Percentiles rank a stretch among this genome's conserved stretches.
These are phyloP conservation scores for Listrodromus nycthemerus DNA, from an alignment of 2,888 invertebrate genomes.

Conservation along the genomic window DNA sequence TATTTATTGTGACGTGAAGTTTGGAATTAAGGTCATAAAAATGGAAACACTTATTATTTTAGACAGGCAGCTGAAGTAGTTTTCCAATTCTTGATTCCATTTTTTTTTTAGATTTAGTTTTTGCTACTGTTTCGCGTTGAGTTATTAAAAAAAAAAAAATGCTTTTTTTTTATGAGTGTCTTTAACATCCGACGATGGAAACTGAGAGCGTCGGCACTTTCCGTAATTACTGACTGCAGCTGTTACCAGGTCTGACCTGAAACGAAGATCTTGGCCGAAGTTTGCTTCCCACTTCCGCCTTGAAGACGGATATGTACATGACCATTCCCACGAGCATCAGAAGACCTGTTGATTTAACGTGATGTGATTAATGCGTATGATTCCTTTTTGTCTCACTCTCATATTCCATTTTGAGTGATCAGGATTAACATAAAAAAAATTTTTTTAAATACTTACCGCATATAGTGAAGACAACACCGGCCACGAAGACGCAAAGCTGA, in stretches of 20 bases:
- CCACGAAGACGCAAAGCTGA: constrained; percentile 92
- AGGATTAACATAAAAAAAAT: neutral
- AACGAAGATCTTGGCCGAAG: constrained; percentile 92
- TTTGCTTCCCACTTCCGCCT: constrained; percentile 95
- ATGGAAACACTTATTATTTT: too few species aligned
- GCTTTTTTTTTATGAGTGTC: neutral
- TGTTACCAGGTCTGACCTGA: constrained; percentile 78
- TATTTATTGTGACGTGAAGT: too few species aligned
- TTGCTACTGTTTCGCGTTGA: too few species aligned
- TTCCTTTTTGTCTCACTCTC: constrained; percentile 24
- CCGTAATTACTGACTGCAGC: neutral
- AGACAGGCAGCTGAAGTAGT: too few species aligned
- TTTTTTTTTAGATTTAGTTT: too few species aligned
- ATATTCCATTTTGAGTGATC: neutral
- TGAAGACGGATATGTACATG: constrained; percentile 96
- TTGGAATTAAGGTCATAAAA: too few species aligned
- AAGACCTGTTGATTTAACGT: constrained; percentile 88
- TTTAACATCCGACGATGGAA: constrained; percentile 19
- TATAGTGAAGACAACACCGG: constrained; percentile 94
- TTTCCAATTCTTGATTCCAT: too few species aligned
- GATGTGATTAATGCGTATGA: constrained; percentile 4
- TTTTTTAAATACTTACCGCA: constrained; percentile 91
- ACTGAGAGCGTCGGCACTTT: neutral
- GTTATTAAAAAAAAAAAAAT: too few species aligned
- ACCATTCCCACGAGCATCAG: constrained; percentile 96